These are phyloP conservation scores for Drosophila sturtevanti DNA, from an alignment of 1,140 invertebrate species.

Conservation along the genomic window DNA sequence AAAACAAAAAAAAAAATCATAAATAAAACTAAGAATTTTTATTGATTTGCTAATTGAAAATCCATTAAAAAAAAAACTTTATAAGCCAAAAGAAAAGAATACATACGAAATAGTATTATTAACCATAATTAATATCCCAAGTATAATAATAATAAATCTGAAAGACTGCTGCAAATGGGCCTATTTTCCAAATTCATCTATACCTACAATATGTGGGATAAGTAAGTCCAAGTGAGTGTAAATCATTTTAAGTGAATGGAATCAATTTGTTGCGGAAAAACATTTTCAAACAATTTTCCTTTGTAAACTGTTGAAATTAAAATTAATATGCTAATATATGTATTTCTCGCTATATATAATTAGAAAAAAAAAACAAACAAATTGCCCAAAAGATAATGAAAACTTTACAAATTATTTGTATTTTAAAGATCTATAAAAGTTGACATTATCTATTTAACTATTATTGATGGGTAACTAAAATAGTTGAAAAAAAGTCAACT, in stretches of 20 bases:
- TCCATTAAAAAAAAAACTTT: conserved; percentile 47
- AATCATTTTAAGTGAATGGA: background rate
- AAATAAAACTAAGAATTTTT: conserved; percentile 21
- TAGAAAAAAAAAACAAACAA: no score
- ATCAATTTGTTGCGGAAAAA: background rate
- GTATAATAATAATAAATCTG: background rate
- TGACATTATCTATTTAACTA: no score
- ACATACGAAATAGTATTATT: background rate
- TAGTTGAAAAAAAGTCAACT: no score
- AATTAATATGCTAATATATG: no score
- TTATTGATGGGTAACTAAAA: no score
- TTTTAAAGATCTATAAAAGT: no score
- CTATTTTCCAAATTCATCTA: conserved; percentile 71
- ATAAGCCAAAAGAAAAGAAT: conserved; percentile 23
- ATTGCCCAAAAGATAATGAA: no score
- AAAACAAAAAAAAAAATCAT: no score
- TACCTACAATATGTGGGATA: conserved; percentile 66
- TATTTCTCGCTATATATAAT: no score
- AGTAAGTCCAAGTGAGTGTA: conserved; percentile 50
- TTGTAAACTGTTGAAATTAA: no score
- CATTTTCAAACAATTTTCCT: no score
- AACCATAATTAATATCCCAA: background rate
- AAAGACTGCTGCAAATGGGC: conserved; percentile 54
- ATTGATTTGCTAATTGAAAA: conserved; percentile 57
- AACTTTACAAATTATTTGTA: no score